phyloP scores from a whole-genome alignment of 1,140 invertebrate species.

The Parapsyche elsis region DNA sequence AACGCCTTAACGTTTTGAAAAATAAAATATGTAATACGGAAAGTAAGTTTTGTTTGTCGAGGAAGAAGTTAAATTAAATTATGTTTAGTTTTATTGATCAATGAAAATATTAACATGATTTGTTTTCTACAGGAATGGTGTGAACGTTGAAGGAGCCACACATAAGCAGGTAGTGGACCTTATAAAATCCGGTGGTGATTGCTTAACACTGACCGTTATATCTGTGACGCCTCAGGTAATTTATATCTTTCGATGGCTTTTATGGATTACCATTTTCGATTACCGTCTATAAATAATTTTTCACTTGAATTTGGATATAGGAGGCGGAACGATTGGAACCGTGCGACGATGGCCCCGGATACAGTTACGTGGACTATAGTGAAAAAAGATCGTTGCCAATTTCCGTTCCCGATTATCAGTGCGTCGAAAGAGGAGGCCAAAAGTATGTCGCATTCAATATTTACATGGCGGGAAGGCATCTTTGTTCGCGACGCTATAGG shows the following conservation, averaged over 20 bases:
- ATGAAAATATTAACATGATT: no score
- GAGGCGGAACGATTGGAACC: slow-evolving; percentile 88
- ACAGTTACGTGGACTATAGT: slow-evolving; percentile 95
- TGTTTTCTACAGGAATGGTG: slow-evolving; percentile 85
- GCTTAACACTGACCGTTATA: slow-evolving; percentile 94
- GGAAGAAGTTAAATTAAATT: no score
- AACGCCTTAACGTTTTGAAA: no score
- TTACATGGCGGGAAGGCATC: slow-evolving; percentile 97
- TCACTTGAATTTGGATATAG: slow-evolving; percentile 63
- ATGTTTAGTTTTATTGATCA: no score
- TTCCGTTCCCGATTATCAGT: slow-evolving; percentile 95
- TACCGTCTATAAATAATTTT: not conserved
- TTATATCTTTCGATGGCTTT: not conserved
- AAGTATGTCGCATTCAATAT: slow-evolving; percentile 98
- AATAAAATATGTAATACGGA: no score
- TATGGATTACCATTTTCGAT: not conserved
- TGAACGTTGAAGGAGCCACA: slow-evolving; percentile 98
- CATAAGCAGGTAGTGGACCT: slow-evolving; percentile 99
- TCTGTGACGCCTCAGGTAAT: slow-evolving; percentile 90
- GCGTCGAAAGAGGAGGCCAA: slow-evolving; percentile 83
- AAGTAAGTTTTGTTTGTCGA: no score
- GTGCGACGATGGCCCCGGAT: slow-evolving; percentile 87
- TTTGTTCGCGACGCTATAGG: slow-evolving; percentile 95
- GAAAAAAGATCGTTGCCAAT: slow-evolving; percentile 98
- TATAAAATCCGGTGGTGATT: slow-evolving; percentile 98